Evolutionary conservation across 2,113 vertebrate genomes (phyloP), one percentile per base, ranked within the genome.

Genomic region (Formicarius rufipectus): DNA sequence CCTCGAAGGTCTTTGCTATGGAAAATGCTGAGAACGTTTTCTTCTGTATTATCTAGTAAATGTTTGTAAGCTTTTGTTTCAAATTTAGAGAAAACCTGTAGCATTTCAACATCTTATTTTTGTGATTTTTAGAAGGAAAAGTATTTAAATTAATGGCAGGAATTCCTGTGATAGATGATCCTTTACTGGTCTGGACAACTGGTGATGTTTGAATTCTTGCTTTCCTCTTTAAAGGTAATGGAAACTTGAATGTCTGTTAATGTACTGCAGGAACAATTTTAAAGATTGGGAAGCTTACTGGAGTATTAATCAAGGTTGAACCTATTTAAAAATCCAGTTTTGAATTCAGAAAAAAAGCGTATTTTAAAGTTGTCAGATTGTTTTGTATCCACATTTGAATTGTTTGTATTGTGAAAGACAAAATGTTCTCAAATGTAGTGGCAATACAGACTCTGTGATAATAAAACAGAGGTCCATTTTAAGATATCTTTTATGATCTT

Each of bases 121-220:
- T 89, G 30, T 4, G 1, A 30, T 87, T 81, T 93, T 87, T 67
- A 64, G 47, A 68, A 42, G 33, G 35, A 82, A 88, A 87, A 47
- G 10, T 24, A 60, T 50, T 85, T 62, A 78, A 75, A 33, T 53
- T 73, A 89, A 72, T 69, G 59, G 24, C 58, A 86, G 76, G 64
- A 90, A 60, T 68, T 86, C 63, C 79, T 87, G n/a, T 45, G 44
- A 71, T 69, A 87, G 35, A 31, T n/a, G 31, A 74, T 84, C 72
- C 39, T 63, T 88, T 56, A 18, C 4, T 92, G 47, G 35, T 91
- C 58, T n/a, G 79, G 95, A 96, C 96, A 97, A 82, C 93, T 93
- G 69, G 64, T 59, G 74, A 49, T 58, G 21, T 82, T 52, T 50
- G 59, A 87, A 55, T 2, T 3, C 31, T 89, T 85, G 82, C 66